Conservation (phyloP, 2,888 invertebrate genomes). For the Oxystoma pomonae region DNA sequence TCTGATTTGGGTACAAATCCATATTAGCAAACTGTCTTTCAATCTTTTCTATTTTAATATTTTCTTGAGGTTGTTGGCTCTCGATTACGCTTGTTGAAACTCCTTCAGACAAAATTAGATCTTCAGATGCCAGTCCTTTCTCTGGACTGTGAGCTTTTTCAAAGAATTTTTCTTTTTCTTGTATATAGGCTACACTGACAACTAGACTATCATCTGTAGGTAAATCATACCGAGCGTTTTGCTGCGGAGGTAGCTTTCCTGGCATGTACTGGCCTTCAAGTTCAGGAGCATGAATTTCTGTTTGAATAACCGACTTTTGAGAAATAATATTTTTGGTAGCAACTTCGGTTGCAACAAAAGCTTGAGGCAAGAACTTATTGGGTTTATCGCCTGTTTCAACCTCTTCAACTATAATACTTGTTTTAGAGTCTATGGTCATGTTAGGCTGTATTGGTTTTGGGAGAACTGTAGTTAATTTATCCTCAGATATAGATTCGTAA, state of each 20-base stretch:
- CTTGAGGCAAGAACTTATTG: conserved; percentile 72
- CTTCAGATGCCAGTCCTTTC: conserved; percentile 50
- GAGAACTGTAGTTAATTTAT: conserved; percentile 50
- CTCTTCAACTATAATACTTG: conserved; percentile 64
- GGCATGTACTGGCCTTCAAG: conserved; percentile 60
- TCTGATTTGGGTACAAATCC: conserved; percentile 58
- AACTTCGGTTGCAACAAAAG: conserved; percentile 74
- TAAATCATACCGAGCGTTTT: conserved; percentile 58
- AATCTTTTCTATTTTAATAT: conserved; percentile 47
- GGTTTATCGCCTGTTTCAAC: conserved; percentile 66
- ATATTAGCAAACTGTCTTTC: conserved; percentile 56
- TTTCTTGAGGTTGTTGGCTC: conserved; percentile 61
- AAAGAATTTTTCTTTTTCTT: conserved; percentile 64
- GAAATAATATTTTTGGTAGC: conserved; percentile 63
- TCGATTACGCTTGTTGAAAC: conserved; percentile 60
- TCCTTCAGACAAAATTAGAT: conserved; percentile 52
- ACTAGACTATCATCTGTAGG: conserved; percentile 59
- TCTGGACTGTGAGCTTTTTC: conserved; percentile 45
- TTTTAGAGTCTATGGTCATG: conserved; percentile 58
- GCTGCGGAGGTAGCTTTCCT: conserved; percentile 56
- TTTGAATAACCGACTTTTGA: conserved; percentile 62
- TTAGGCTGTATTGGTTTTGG: conserved; percentile 55
- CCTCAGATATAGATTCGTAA: conserved; percentile 58
- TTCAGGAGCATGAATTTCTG: conserved; percentile 64
- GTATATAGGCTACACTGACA: conserved; percentile 53